A percentile compares a stretch with the other conserved stretches of the same genome.
phyloP scores from a whole-genome alignment of 2,888 invertebrate species.

The Drosophila neotestacea region DNA sequence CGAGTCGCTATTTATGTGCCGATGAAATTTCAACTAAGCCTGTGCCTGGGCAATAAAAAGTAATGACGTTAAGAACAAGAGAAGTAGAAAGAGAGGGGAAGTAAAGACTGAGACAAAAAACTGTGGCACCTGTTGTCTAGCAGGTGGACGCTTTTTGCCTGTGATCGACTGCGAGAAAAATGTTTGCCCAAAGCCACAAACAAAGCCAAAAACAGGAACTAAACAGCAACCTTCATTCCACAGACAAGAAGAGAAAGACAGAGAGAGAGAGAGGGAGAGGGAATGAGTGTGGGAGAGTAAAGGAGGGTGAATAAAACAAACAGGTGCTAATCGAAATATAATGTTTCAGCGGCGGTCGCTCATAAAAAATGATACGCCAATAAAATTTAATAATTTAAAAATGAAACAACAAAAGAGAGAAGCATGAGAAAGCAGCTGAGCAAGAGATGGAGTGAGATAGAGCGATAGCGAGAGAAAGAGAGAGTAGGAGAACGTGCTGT shows the following conservation, averaged over 20 bases:
- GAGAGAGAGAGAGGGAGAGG: background rate
- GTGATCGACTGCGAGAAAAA: conserved; percentile 51
- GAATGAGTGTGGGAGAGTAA: background rate
- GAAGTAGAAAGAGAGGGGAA: background rate
- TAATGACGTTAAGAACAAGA: conserved; percentile 20
- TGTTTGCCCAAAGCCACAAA: conserved; percentile 46
- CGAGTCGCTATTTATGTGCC: conserved; percentile 57
- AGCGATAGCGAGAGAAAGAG: conserved; percentile 5
- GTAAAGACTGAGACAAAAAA: background rate
- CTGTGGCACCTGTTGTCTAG: conserved; percentile 67
- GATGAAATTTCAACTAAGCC: conserved; percentile 60
- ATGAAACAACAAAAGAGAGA: conserved; percentile 64
- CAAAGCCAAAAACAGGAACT: conserved; percentile 32
- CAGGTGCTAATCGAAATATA: conserved; percentile 83
- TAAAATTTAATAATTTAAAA: conserved; percentile 82
- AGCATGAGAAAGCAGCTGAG: background rate
- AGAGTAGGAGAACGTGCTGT: conserved; percentile 22
- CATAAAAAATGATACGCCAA: conserved; percentile 80
- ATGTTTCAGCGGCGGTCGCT: conserved; percentile 76
- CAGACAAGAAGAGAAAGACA: background rate
- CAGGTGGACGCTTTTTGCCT: conserved; percentile 26
- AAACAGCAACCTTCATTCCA: background rate
- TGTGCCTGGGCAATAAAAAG: conserved; percentile 58
- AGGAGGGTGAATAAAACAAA: conserved; percentile 57
- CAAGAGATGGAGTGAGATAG: conserved; percentile 5